phyloP scores from a whole-genome alignment of 2,888 invertebrate genomes.

The Dascillus cervinus region DNA sequence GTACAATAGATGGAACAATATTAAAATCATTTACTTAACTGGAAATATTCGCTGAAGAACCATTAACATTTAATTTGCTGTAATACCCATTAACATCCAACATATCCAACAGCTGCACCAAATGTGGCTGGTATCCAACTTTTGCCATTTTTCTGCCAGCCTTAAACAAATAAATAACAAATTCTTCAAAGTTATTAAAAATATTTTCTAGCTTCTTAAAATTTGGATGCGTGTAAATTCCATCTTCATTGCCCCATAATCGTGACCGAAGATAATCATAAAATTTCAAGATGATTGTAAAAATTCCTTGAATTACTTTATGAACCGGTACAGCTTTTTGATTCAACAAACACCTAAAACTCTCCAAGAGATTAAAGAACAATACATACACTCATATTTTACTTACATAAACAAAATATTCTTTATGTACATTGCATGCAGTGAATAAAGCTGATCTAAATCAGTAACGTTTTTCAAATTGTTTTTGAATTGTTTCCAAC shows the following conservation, averaged over 20 bases:
- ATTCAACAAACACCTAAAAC: conserved; percentile 60
- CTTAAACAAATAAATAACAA: conserved; percentile 56
- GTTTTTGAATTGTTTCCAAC: conserved; percentile 67
- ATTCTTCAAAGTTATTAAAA: conserved; percentile 47
- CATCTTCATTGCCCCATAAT: conserved; percentile 49
- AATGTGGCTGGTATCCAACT: conserved; percentile 59
- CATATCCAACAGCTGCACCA: conserved; percentile 57
- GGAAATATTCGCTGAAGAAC: too few species aligned
- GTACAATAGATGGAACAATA: too few species aligned
- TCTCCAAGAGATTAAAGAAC: not conserved
- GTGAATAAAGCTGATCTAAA: conserved; percentile 64
- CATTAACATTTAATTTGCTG: conserved; percentile 12
- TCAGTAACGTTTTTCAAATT: conserved; percentile 57
- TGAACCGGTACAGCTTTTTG: conserved; percentile 61
- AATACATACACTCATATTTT: not conserved
- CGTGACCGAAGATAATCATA: conserved; percentile 53
- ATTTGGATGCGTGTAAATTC: conserved; percentile 50
- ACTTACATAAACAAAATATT: conserved; percentile 58
- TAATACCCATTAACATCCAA: conserved; percentile 59
- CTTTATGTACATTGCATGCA: conserved; percentile 68
- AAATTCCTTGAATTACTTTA: conserved; percentile 62
- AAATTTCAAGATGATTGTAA: conserved; percentile 64
- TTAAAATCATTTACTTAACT: too few species aligned
- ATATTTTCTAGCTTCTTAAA: conserved; percentile 49
- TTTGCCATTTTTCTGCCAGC: conserved; percentile 55